Conservation (phyloP, 1,140 invertebrate genomes). For the Drosophila ohnishii region DNA sequence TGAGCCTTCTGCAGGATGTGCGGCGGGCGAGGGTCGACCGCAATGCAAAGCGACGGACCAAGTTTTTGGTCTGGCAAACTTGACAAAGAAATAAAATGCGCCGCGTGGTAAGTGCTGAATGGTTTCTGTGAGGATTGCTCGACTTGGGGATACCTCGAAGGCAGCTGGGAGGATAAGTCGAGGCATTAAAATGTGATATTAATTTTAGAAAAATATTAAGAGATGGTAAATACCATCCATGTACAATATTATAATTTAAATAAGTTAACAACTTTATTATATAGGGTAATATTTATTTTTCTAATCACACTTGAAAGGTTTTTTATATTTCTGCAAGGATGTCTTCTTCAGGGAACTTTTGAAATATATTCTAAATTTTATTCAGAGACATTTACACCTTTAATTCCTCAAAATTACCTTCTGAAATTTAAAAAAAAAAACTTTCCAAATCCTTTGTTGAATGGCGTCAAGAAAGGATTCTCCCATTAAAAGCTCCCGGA, state of each 20-base stretch:
- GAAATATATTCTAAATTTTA: too few relatives aligned
- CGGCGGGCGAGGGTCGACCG: conserved; percentile 38
- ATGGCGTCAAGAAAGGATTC: background rate
- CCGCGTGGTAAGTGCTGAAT: conserved; percentile 24
- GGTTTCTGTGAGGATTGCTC: background rate
- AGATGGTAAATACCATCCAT: too few relatives aligned
- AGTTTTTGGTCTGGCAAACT: conserved; percentile 68
- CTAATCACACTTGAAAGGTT: background rate
- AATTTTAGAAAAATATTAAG: too few relatives aligned
- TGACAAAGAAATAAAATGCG: conserved; percentile 55
- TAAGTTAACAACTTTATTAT: too few relatives aligned
- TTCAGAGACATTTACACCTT: too few relatives aligned
- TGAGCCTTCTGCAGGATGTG: background rate
- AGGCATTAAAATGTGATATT: too few relatives aligned
- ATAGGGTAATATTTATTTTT: too few relatives aligned
- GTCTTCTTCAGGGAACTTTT: too few relatives aligned
- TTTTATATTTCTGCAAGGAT: background rate
- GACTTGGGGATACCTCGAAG: background rate
- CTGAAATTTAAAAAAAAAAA: too few relatives aligned
- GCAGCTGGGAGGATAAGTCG: background rate
- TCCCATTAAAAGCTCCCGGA: background rate
- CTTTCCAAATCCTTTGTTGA: background rate
- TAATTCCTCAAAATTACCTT: too few relatives aligned
- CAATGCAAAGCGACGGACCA: conserved; percentile 68
- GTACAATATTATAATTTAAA: too few relatives aligned